Conservation (phyloP, 2,113 vertebrate genomes). For the Gila orcuttii region DNA sequence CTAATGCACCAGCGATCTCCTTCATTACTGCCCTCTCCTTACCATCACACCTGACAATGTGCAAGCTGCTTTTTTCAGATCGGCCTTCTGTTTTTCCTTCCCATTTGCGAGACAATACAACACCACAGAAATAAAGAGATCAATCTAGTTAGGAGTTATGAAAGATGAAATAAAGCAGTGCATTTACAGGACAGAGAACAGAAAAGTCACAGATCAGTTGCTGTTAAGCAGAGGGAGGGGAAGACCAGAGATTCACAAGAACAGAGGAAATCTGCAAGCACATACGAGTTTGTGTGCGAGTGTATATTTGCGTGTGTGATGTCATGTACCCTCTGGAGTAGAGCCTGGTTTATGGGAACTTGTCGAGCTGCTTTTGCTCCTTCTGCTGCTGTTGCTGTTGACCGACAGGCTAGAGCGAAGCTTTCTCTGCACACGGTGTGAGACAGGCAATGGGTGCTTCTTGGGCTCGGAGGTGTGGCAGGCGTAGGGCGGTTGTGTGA, state of each 20-base stretch:
- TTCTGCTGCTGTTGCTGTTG: slow-evolving; percentile 87
- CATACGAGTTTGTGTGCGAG: neutral
- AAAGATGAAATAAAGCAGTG: slow-evolving; percentile 15
- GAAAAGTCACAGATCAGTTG: slow-evolving; percentile 38
- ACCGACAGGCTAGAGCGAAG: slow-evolving; percentile 93
- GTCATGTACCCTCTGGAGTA: slow-evolving; percentile 89
- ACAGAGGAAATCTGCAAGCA: neutral
- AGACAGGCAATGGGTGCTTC: slow-evolving; percentile 84
- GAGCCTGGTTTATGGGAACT: slow-evolving; percentile 87
- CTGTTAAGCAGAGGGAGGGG: neutral
- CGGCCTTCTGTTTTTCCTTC: slow-evolving; percentile 62
- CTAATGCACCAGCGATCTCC: slow-evolving; percentile 63
- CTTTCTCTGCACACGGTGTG: slow-evolving; percentile 92
- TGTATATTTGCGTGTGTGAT: neutral
- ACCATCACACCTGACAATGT: slow-evolving; percentile 72
- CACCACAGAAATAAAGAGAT: slow-evolving; percentile 51
- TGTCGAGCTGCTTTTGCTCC: slow-evolving; percentile 87
- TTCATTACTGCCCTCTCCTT: slow-evolving; percentile 76
- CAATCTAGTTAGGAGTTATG: neutral
- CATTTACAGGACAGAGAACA: slow-evolving; percentile 56
- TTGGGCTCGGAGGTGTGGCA: slow-evolving; percentile 66
- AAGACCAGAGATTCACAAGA: neutral
- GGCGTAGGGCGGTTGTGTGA: slow-evolving; percentile 28
- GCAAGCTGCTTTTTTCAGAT: slow-evolving; percentile 64
- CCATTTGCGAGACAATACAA: slow-evolving; percentile 62